Evolutionary conservation across 2,888 invertebrate species (phyloP).

Genomic region (Dorcus parallelipipedus): DNA sequence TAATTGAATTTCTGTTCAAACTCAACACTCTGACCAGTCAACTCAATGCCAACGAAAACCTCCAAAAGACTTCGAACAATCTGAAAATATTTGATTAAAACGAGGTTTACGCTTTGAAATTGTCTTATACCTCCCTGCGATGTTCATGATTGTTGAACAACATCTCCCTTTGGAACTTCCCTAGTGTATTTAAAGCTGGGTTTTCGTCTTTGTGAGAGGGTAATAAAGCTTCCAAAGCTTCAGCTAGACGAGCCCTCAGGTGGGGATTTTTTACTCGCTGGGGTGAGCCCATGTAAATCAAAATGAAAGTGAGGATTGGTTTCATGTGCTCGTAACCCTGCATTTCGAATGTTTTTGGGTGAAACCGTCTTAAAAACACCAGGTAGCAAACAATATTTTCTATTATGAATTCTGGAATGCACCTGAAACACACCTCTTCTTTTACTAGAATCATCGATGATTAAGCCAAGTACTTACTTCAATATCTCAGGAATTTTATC

Average conservation of each 20-base stretch:
- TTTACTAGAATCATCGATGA: not conserved
- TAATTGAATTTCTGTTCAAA: conserved; percentile 98
- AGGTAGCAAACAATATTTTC: conserved; percentile 84
- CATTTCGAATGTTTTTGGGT: conserved; percentile 61
- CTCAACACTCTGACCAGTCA: conserved; percentile 93
- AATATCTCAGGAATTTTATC: conserved; percentile 64
- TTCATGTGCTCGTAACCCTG: conserved; percentile 61
- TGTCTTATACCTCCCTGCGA: conserved; percentile 53
- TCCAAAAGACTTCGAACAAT: conserved; percentile 77
- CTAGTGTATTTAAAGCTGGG: conserved; percentile 45
- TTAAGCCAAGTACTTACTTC: conserved; percentile 51
- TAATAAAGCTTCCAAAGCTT: conserved; percentile 81
- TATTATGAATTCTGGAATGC: conserved; percentile 85
- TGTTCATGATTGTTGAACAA: conserved; percentile 77
- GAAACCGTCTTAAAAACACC: conserved; percentile 68
- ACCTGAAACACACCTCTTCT: conserved; percentile 51
- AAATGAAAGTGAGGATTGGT: conserved; percentile 72
- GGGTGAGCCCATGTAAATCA: conserved; percentile 86
- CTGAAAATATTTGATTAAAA: conserved; percentile 47
- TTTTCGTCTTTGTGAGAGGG: conserved; percentile 65
- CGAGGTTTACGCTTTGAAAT: not conserved
- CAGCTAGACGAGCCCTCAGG: conserved; percentile 84
- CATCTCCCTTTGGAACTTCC: conserved; percentile 64
- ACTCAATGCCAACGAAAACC: conserved; percentile 96
- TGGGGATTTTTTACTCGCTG: conserved; percentile 81